A percentile compares a stretch with the other conserved stretches of the same genome.
Conservation (phyloP, 2,888 invertebrate species). For the Trichogramma dendrolimi region DNA sequence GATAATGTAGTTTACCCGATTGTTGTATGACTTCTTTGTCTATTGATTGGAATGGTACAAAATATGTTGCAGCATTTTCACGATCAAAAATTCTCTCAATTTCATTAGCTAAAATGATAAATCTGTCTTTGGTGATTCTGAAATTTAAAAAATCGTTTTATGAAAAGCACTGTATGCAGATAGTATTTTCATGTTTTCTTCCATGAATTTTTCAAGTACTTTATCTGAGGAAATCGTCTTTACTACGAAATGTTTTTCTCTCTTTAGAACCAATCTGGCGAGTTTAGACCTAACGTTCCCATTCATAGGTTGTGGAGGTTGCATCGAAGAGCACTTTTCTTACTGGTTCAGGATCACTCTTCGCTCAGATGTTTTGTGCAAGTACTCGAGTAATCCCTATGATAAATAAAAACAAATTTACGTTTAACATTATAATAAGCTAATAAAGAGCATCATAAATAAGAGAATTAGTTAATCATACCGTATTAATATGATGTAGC, state of each 20-base stretch:
- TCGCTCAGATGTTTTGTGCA: too few relatives aligned
- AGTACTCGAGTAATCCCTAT: too few relatives aligned
- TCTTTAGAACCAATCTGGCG: conserved; percentile 2
- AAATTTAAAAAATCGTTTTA: background rate
- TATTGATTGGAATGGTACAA: conserved; percentile 6
- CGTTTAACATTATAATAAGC: too few relatives aligned
- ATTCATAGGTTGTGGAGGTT: too few relatives aligned
- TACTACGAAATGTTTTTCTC: conserved; percentile 7
- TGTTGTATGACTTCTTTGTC: conserved; percentile 7
- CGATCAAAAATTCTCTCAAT: conserved; percentile 11
- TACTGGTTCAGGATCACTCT: too few relatives aligned
- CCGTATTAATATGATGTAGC: too few relatives aligned
- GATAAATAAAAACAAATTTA: too few relatives aligned
- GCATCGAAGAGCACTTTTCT: too few relatives aligned
- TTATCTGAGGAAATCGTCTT: background rate
- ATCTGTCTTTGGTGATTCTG: conserved; percentile 10
- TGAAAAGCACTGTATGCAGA: background rate
- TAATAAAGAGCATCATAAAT: too few relatives aligned
- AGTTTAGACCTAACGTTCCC: too few relatives aligned
- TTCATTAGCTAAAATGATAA: conserved; percentile 10
- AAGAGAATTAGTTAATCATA: too few relatives aligned
- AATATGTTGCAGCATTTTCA: conserved; percentile 14
- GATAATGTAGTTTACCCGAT: conserved; percentile 16
- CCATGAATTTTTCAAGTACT: conserved; percentile 9
- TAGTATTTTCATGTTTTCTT: background rate